These are phyloP conservation scores for Ichneumon xanthorius DNA, from an alignment of 2,888 invertebrate species.

Conservation along the genomic window DNA sequence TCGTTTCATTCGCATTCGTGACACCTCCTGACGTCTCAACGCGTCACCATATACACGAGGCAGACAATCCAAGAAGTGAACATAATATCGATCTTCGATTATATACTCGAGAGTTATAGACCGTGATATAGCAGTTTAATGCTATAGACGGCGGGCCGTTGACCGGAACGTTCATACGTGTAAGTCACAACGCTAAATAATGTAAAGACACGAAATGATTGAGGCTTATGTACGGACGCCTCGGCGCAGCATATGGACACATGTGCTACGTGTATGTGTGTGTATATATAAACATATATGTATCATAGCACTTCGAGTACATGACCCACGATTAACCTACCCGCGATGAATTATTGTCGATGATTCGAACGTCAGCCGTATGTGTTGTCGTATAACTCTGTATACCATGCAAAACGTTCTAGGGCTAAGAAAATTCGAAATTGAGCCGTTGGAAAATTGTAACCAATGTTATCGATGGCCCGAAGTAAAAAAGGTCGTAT, in stretches of 20 bases:
- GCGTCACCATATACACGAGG: constrained; percentile 24
- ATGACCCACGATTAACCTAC: constrained; percentile 41
- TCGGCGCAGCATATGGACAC: neutral
- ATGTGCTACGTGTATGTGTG: neutral
- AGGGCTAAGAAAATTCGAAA: neutral
- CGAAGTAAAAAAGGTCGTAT: neutral
- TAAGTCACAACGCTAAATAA: constrained; percentile 52
- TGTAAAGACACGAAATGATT: constrained; percentile 57
- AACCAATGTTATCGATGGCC: neutral
- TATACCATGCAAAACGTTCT: neutral
- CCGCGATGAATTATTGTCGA: constrained; percentile 55
- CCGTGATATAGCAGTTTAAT: constrained; percentile 40
- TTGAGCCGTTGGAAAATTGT: neutral
- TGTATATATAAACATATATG: neutral
- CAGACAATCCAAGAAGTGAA: constrained; percentile 17
- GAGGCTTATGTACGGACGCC: constrained; percentile 16
- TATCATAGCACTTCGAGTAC: constrained; percentile 14
- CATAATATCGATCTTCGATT: constrained; percentile 58
- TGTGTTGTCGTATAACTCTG: too few species aligned
- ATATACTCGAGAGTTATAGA: constrained; percentile 20
- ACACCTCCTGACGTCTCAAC: constrained; percentile 41
- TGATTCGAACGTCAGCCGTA: constrained; percentile 29
- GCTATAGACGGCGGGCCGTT: constrained; percentile 52
- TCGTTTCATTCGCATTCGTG: constrained; percentile 49
- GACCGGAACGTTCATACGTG: constrained; percentile 55